Conservation (phyloP, 2,797 vertebrate species). For the Scyliorhinus canicula region DNA sequence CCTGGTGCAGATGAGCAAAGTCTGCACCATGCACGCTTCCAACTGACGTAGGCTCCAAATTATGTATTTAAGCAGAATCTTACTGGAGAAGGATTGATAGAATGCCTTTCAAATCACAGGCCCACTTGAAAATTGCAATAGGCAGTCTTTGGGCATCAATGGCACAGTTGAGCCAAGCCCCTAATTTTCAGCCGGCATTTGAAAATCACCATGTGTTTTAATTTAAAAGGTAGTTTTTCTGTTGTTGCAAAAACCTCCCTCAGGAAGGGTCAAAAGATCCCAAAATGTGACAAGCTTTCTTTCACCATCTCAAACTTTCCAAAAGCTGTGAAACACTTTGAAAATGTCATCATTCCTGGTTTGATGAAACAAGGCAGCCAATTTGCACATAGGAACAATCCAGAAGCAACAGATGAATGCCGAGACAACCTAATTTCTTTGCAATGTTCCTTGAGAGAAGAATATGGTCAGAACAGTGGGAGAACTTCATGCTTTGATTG, state of each 20-base stretch:
- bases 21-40: not conserved
- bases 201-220: not conserved
- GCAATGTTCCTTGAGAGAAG: not conserved
- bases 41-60: not conserved
- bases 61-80: not conserved
- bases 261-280: not conserved
- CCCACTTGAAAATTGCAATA: too few species aligned
- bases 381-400: not conserved
- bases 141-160: not conserved
- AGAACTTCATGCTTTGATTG: not conserved
- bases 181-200: not conserved
- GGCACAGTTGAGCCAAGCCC: not conserved
- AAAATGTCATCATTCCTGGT: not conserved
- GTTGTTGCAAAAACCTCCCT: not conserved
- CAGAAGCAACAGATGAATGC: not conserved
- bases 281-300: too few species aligned
- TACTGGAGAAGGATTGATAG: not conserved
- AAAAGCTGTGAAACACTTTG: not conserved
- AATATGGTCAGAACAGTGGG: not conserved
- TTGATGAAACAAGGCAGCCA: not conserved
- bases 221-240: not conserved
- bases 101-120: not conserved
- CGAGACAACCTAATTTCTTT: not conserved
- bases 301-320: not conserved
- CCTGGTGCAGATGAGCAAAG: too few species aligned